Base-by-base conservation (phyloP, 2,888 invertebrate genomes). In the Axea sp. region DNA sequence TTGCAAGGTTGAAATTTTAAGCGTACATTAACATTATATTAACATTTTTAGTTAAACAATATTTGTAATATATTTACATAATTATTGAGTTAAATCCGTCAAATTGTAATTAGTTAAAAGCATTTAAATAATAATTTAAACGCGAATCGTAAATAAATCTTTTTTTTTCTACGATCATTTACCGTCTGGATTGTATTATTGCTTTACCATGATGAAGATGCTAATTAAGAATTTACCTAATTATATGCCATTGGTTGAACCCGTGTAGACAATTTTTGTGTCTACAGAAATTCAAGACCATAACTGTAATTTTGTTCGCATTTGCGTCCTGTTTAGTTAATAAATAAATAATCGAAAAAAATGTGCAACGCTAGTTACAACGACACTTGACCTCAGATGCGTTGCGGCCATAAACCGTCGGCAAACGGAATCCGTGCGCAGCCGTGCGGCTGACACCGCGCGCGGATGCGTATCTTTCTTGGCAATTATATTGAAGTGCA, bases 401-500 rank as follows among this genome's bases (percentile, higher is more conserved):
- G 45, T 45, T 35, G 45, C 57, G 35, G 22, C 45, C 59, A 33
- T 59, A 45, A 59, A 59, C 59, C 14, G 45, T 17, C 28, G 30
- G 17, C 45, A 26, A 45, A 59, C 45, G 60, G 60, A 60, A 47
- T 60, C 47, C 55, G 28, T 9, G 12, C 26, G 47, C 37, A 39
- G 57, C 57, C 57, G 57, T 43, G 33, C 31, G 15, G 11, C 24
- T 43, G 64, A 51, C 64, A 31, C 31, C 41, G 43, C 31, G 26
- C 31, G 6, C 28, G 51, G 41, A 41, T 33, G 53, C 37, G 43
- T 43, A 64, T 64, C 35, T 64, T 17, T n/a, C 33, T 19, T 9
- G 35, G 60, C 62, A 64, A 64, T 64, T 64, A 64, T 64, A 53
- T 41, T 35, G 53, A 53, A 53, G 64, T 22, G 53, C 64, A 64